Conservation (phyloP, 1,140 invertebrate species). For the Hetaerina americana region DNA sequence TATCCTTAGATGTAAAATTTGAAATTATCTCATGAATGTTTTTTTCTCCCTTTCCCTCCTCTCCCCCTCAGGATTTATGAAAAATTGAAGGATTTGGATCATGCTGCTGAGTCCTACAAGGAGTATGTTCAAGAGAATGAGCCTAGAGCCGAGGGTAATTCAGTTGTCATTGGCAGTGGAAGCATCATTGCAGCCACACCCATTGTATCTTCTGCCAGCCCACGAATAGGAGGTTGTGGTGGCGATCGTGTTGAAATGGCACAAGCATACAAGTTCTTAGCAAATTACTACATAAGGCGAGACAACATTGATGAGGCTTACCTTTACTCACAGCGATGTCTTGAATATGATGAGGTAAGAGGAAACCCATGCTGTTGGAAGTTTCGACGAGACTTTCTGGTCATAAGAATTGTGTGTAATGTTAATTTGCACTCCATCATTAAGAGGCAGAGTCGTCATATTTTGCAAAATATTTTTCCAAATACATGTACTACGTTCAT, state of each 20-base stretch:
- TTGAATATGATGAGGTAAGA: constrained; percentile 62
- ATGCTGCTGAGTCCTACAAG: constrained; percentile 80
- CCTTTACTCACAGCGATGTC: constrained; percentile 84
- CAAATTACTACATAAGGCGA: constrained; percentile 75
- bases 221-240: constrained; percentile 17
- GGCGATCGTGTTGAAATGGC: constrained; percentile 65
- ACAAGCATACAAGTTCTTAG: constrained; percentile 77
- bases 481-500: too few species aligned
- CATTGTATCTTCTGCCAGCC: background rate
- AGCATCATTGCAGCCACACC: background rate
- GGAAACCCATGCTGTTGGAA: too few species aligned
- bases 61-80: constrained; percentile 61
- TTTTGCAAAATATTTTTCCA: too few species aligned
- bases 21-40: constrained; percentile 1
- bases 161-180: background rate
- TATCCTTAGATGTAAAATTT: too few species aligned
- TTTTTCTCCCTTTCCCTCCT: constrained; percentile 11
- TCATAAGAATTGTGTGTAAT: too few species aligned
- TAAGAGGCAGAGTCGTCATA: too few species aligned
- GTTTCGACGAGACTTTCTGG: too few species aligned
- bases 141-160: constrained; percentile 24
- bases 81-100: constrained; percentile 67
- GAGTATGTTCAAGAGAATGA: constrained; percentile 74
- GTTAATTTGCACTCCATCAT: too few species aligned
- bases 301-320: constrained; percentile 74